phyloP scores from a whole-genome alignment of 2,113 vertebrate genomes.

The Ginglymostoma cirratum region DNA sequence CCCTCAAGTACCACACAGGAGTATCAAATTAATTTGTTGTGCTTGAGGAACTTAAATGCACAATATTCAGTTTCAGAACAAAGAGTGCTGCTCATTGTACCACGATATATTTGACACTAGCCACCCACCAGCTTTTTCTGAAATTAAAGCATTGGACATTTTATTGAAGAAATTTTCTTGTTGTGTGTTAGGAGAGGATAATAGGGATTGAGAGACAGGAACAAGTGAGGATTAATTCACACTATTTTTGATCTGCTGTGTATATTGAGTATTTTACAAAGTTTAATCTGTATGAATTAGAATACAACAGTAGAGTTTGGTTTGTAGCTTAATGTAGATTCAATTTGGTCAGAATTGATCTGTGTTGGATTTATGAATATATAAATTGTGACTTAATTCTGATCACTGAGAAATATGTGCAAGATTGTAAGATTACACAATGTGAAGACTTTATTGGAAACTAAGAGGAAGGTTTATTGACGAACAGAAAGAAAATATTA shows the following conservation, averaged over 20 bases:
- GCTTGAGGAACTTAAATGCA: not conserved
- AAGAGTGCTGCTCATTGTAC: not conserved
- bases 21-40: not conserved
- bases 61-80: not conserved
- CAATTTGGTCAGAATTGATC: conserved; percentile 11
- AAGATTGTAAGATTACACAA: conserved; percentile 15
- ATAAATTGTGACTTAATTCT: conserved; percentile 15
- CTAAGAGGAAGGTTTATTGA: not conserved
- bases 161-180: not conserved
- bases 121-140: not conserved
- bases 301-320: not conserved
- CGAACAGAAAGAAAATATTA: conserved; percentile 21
- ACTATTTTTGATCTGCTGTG: not conserved
- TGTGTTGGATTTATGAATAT: conserved; percentile 21
- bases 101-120: too few species aligned
- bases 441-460: conserved; percentile 18
- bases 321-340: conserved; percentile 4
- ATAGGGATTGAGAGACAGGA: not conserved
- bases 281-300: not conserved
- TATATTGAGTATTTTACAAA: not conserved
- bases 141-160: not conserved
- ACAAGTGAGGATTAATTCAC: not conserved
- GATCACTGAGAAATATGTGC: not conserved
- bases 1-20: not conserved
- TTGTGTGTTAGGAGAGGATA: not conserved